Percentiles rank a stretch among this genome's conserved stretches.
phyloP scores from a whole-genome alignment of 2,113 vertebrate species.

The Tautogolabrus adspersus region DNA sequence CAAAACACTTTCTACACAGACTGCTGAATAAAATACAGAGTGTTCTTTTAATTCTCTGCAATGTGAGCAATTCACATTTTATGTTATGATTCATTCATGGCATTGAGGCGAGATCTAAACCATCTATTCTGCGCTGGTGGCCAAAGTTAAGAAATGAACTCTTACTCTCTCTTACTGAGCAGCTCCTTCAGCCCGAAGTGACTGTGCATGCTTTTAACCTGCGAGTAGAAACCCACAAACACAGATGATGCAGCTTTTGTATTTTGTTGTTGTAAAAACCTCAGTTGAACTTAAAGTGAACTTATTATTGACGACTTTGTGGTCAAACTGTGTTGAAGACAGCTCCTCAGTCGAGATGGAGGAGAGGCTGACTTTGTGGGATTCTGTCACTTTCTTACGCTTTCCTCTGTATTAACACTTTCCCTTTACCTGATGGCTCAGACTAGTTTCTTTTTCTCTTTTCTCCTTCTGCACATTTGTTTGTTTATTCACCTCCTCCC shows the following conservation, averaged over 20 bases:
- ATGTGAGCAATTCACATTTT: too few relatives aligned
- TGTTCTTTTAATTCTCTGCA: too few relatives aligned
- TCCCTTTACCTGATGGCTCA: conserved; percentile 81
- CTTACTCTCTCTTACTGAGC: conserved; percentile 15
- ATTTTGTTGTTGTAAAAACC: not conserved
- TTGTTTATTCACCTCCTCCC: not conserved
- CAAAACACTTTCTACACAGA: too few relatives aligned
- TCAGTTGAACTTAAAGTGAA: too few relatives aligned
- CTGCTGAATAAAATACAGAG: too few relatives aligned
- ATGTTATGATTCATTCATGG: too few relatives aligned
- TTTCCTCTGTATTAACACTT: conserved; percentile 70
- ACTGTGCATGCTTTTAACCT: not conserved
- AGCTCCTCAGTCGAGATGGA: too few relatives aligned
- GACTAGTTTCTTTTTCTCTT: conserved; percentile 83
- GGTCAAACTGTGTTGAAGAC: too few relatives aligned
- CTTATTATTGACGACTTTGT: too few relatives aligned
- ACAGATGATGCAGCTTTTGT: not conserved
- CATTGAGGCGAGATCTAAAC: too few relatives aligned
- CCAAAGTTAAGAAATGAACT: too few relatives aligned
- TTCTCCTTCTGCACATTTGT: conserved; percentile 70
- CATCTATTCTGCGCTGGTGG: too few relatives aligned
- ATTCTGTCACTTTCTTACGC: conserved; percentile 78
- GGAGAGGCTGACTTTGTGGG: conserved; percentile 39
- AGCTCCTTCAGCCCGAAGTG: conserved; percentile 19
- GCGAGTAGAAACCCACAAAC: conserved; percentile 33